Conservation (phyloP, 1,140 invertebrate species). For the Battus philenor region DNA sequence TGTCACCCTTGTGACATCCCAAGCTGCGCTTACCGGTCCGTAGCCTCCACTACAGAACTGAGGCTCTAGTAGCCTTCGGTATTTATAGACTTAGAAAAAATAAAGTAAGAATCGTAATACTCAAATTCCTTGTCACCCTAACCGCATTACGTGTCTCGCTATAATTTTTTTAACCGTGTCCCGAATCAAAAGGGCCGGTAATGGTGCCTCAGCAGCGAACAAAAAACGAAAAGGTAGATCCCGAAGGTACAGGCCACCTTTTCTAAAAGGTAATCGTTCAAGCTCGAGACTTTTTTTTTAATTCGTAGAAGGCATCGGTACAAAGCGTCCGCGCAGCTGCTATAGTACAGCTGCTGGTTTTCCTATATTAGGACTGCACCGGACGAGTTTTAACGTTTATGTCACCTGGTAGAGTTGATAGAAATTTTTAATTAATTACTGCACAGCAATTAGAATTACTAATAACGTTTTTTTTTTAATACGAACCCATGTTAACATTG, state of each 20-base stretch:
- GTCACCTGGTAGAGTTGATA: conserved; percentile 32
- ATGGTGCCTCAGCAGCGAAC: conserved; percentile 46
- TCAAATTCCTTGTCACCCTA: conserved; percentile 8
- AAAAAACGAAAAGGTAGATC: conserved; percentile 50
- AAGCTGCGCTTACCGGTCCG: too few species aligned
- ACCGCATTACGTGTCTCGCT: conserved; percentile 36
- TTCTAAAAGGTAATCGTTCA: conserved; percentile 64
- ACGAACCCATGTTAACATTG: too few species aligned
- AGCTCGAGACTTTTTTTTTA: conserved; percentile 42
- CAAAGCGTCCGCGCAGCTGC: conserved; percentile 60
- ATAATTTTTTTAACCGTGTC: conserved; percentile 40
- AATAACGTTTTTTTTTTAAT: too few species aligned
- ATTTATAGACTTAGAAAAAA: too few species aligned
- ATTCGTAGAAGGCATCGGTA: conserved; percentile 48
- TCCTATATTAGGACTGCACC: conserved; percentile 26
- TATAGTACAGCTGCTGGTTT: conserved; percentile 49
- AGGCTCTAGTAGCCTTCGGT: too few species aligned
- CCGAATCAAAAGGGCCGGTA: conserved; percentile 55
- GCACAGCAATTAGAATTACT: not conserved
- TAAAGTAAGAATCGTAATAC: too few species aligned
- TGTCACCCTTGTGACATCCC: too few species aligned
- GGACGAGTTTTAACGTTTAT: conserved; percentile 26
- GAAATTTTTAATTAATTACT: not conserved
- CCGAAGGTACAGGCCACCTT: conserved; percentile 53
- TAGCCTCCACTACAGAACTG: too few species aligned